phyloP scores from a whole-genome alignment of 2,888 invertebrate genomes.

The Cartodere bifasciata region DNA sequence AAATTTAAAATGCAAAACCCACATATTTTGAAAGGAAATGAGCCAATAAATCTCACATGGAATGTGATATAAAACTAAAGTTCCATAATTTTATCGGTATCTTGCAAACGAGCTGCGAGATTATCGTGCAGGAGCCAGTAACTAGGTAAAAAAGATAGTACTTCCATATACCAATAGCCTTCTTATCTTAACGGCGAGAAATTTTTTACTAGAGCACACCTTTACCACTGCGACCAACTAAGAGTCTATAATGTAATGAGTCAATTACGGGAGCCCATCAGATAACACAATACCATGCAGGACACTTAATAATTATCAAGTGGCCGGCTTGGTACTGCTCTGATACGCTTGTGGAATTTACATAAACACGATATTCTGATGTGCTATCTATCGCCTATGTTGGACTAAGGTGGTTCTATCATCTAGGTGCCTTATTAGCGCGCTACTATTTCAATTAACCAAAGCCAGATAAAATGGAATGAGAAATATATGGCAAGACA shows the following conservation, averaged over 20 bases:
- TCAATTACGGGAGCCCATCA: constrained; percentile 34
- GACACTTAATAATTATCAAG: constrained; percentile 33
- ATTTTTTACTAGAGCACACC: constrained; percentile 35
- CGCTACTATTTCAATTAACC: too few relatives aligned
- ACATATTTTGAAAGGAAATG: too few relatives aligned
- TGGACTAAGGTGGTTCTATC: too few relatives aligned
- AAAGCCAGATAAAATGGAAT: too few relatives aligned
- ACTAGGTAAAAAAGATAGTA: constrained; percentile 26
- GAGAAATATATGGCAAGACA: too few relatives aligned
- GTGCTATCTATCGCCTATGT: constrained; percentile 26
- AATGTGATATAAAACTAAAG: constrained; percentile 15
- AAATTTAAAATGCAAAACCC: too few relatives aligned
- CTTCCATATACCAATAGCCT: constrained; percentile 17
- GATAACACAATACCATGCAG: constrained; percentile 31
- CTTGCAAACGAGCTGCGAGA: constrained; percentile 24
- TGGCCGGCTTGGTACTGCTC: constrained; percentile 19
- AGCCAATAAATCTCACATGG: constrained; percentile 12
- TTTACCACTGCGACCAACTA: constrained; percentile 23
- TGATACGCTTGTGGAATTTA: constrained; percentile 31
- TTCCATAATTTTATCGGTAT: constrained; percentile 19
- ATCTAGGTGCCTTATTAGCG: too few relatives aligned
- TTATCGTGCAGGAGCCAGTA: constrained; percentile 26
- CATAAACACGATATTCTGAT: constrained; percentile 34
- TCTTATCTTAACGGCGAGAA: constrained; percentile 33
- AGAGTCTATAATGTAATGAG: constrained; percentile 34